These are phyloP conservation scores for Bombus breviceps DNA, from an alignment of 1,140 invertebrate genomes.

Conservation along the genomic window DNA sequence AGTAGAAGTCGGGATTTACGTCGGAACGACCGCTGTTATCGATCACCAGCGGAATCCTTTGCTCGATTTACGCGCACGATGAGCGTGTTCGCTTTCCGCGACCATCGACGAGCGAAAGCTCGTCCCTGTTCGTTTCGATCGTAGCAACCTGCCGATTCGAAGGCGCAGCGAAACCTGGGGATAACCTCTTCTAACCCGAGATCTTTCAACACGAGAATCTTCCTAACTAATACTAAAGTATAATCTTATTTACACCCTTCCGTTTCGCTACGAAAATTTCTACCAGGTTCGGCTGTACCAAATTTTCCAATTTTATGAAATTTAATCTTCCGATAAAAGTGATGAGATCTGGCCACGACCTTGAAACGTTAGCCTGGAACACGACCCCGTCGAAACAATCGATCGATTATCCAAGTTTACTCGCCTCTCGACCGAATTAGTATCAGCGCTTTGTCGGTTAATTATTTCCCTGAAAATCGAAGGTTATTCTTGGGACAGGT, in stretches of 20 bases:
- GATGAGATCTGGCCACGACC: not conserved
- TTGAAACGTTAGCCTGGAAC: not conserved
- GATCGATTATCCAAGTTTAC: not conserved
- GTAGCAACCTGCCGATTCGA: not conserved
- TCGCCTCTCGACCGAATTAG: no score
- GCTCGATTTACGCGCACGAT: not conserved
- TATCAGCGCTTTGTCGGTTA: not conserved
- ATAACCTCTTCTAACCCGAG: no score
- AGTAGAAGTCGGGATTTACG: slow-evolving; percentile 46
- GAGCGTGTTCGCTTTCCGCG: not conserved
- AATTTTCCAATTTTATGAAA: not conserved
- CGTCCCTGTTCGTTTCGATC: not conserved
- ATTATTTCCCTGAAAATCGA: not conserved
- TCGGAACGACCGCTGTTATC: slow-evolving; percentile 21
- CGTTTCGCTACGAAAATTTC: no score
- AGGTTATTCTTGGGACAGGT: not conserved
- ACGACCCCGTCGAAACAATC: not conserved
- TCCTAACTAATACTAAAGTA: rapidly evolving
- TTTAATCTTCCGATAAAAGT: not conserved
- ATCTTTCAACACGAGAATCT: no score
- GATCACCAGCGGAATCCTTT: slow-evolving; percentile 41
- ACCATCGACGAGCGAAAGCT: not conserved
- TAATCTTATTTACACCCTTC: no score
- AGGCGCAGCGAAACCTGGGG: rapidly evolving
- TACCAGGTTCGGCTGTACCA: no score